Evolutionary conservation across 2,888 invertebrate genomes (phyloP), one percentile per base, ranked within the genome.

Genomic region (Rapana venosa): DNA sequence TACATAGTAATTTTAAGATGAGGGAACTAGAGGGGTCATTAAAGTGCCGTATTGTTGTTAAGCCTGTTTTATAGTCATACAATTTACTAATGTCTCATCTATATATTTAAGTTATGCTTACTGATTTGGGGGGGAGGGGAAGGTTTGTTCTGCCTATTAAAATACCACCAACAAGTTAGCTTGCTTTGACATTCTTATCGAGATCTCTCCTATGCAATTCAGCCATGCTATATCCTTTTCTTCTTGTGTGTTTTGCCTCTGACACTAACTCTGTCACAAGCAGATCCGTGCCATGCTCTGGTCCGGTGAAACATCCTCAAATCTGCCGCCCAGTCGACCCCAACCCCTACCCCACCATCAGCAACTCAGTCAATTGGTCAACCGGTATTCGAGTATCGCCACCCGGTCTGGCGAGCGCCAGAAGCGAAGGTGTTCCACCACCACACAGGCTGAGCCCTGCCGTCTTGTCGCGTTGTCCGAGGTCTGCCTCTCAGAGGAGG

Each of bases 221-320:
- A n/a, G n/a, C n/a, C n/a, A n/a, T n/a, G n/a, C n/a, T n/a, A n/a
- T n/a, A n/a, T n/a, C n/a, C n/a, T n/a, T n/a, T n/a, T 6, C 74
- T n/a, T 26, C 26, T 74, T 26, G 74, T 74, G 26, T 26, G 8
- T 20, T 26, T 74, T 22, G 74, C 8, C 79, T 79, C 0, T 36
- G 20, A n/a, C n/a, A n/a, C n/a, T n/a, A n/a, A n/a, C 86, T 89
- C 91, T 92, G 92, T 92, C 35, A 92, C 85, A 30, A 92, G 90
- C 88, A 91, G 74, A 36, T 88, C 17, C 92, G 92, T 70, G 92
- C 92, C 35, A n/a, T 91, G 56, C 88, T 91, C 13, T 91, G 90
- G 85, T 22, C 87, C 13, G 77, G 8, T 0, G 87, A 35, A 61
- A 36, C 79, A 26, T 36, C 79, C 47, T 47, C 81, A 4, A 35